Percentiles rank a stretch among this genome's conserved stretches.
These are phyloP conservation scores for Pseudococcus viburni DNA, from an alignment of 2,888 invertebrate species.

Conservation along the genomic window DNA sequence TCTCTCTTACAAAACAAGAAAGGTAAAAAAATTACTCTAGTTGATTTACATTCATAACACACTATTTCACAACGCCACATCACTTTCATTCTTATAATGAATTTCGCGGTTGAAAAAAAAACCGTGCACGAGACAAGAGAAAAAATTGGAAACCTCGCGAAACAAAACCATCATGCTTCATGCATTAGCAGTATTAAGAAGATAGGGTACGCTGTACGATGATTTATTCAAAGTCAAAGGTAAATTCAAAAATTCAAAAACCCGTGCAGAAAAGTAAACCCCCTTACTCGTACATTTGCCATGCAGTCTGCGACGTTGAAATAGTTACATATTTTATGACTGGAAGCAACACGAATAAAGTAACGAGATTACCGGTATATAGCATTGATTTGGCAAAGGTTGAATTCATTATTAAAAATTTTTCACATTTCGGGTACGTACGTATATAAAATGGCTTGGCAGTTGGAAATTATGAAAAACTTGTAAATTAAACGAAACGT, in stretches of 20 bases:
- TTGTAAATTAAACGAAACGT: constrained; percentile 5
- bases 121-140: not conserved
- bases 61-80: not conserved
- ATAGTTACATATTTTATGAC: constrained; percentile 16
- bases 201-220: not conserved
- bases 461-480: constrained; percentile 32
- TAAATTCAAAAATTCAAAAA: constrained; percentile 18
- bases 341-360: not conserved
- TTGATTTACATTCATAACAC: constrained; percentile 2
- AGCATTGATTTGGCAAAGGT: constrained; percentile 50
- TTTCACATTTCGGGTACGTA: not conserved
- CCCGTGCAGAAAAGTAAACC: not conserved
- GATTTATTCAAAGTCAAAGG: constrained; percentile 24
- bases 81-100: not conserved
- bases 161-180: constrained; percentile 2
- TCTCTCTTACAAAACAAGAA: not conserved
- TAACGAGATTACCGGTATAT: constrained; percentile 7
- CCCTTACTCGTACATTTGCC: not conserved
- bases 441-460: not conserved
- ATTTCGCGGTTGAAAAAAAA: not conserved
- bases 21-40: not conserved
- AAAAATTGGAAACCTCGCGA: constrained; percentile 1
- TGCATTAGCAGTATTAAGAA: constrained; percentile 29
- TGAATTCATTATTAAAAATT: constrained; percentile 52
- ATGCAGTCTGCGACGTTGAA: not conserved